These are phyloP conservation scores for Tribolium freemani DNA, from an alignment of 2,888 invertebrate species.

Conservation along the genomic window DNA sequence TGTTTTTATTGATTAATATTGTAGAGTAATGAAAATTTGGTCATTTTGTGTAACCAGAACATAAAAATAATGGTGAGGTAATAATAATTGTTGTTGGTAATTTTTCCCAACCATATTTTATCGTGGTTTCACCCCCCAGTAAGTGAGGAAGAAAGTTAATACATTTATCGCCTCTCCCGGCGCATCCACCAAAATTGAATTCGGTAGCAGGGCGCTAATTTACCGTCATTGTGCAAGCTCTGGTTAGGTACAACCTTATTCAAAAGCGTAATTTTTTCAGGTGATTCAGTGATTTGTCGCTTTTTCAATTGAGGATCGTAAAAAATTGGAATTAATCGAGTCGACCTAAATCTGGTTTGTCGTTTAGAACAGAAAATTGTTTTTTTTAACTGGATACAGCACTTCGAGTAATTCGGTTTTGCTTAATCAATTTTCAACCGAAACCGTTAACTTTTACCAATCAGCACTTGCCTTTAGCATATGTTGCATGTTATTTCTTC, in stretches of 20 bases:
- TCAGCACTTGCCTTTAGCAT: not conserved
- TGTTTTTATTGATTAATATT: not conserved
- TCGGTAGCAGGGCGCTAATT: not conserved
- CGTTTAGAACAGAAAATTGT: not conserved
- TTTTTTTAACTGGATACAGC: not conserved
- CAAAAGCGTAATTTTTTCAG: not conserved
- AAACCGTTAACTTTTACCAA: slow-evolving; percentile 12
- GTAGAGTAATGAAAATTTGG: not conserved
- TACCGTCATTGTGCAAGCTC: not conserved
- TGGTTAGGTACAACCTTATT: not conserved
- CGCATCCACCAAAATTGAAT: slow-evolving; percentile 13
- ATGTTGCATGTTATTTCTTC: slow-evolving; percentile 6
- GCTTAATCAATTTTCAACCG: slow-evolving; percentile 3
- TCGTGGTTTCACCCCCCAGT: not conserved
- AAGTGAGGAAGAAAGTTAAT: not conserved
- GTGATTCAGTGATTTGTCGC: not conserved
- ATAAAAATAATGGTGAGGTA: too few species aligned
- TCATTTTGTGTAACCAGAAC: not conserved
- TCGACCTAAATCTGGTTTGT: too few species aligned
- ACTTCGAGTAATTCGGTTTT: not conserved
- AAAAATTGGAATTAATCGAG: too few species aligned
- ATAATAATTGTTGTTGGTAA: too few species aligned
- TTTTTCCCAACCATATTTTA: not conserved
- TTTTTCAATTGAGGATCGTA: not conserved
- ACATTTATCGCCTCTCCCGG: not conserved